These are phyloP conservation scores for Poeciliopsis turneri DNA, from an alignment of 2,797 vertebrate species.

Conservation along the genomic window DNA sequence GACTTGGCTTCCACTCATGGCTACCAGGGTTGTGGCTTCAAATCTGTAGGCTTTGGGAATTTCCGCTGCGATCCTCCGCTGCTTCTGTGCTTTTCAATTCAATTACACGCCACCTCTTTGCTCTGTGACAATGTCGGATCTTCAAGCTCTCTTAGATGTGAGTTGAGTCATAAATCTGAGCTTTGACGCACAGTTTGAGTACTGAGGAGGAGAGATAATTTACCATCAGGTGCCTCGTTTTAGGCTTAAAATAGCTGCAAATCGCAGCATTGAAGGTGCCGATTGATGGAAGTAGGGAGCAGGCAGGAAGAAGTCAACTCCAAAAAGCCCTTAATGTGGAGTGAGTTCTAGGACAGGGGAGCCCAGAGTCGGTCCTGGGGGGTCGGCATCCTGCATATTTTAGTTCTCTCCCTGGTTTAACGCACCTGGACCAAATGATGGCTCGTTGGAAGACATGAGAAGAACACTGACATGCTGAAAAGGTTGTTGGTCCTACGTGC, in stretches of 20 bases:
- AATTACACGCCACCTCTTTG: slow-evolving; percentile 76
- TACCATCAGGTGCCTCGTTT: slow-evolving; percentile 70
- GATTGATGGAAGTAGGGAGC: slow-evolving; percentile 52
- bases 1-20: slow-evolving; percentile 76
- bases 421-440: too few species aligned
- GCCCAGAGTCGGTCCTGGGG: too few species aligned
- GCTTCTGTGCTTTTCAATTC: slow-evolving; percentile 78
- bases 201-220: slow-evolving; percentile 62
- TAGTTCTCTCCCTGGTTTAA: too few species aligned
- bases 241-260: slow-evolving; percentile 71
- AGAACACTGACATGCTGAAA: too few species aligned
- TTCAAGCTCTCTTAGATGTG: slow-evolving; percentile 68
- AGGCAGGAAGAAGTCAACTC: slow-evolving; percentile 55
- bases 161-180: slow-evolving; percentile 74
- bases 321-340: slow-evolving; percentile 72
- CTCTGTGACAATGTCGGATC: slow-evolving; percentile 70
- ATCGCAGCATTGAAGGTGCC: slow-evolving; percentile 33
- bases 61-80: slow-evolving; percentile 64
- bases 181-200: slow-evolving; percentile 65
- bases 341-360: slow-evolving; percentile 59
- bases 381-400: too few species aligned
- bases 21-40: slow-evolving; percentile 75
- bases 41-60: slow-evolving; percentile 72
- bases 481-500: too few species aligned
- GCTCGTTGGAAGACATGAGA: too few species aligned